Base-by-base conservation (phyloP, 2,797 vertebrate species). In the Ctenopoma kingsleyae region DNA sequence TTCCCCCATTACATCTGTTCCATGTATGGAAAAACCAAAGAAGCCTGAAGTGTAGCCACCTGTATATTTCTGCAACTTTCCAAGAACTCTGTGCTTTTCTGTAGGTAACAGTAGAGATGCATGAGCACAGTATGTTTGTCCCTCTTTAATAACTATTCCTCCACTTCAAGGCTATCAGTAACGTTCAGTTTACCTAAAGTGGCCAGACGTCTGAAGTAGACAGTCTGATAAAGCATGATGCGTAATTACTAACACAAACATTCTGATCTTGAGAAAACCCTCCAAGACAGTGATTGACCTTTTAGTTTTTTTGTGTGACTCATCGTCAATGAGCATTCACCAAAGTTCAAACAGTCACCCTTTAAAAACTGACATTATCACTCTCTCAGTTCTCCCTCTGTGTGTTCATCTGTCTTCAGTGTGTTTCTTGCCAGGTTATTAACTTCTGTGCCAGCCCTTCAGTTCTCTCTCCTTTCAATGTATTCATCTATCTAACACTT, bases 21-120 rank as follows among this genome's bases (percentile, higher is more conserved):
- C 57, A 12, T 78, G 51, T 66, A 51, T 79, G 76, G 67, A 70
- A 65, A 35, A 19, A 44, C n/a, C 15, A 19, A 52, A 77, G 47
- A 47, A 56, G 69, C 76, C 69, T 57, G 61, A 71, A 67, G 59
- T 52, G 3, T 25, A 59, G 53, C 54, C 44, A 58, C 25, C 41
- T 48, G 69, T 69, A 67, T 56, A 54, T 72, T 77, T 49, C 62
- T 78, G 72, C 49, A 78, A 15, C 71, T 76, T 63, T 17, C 25
- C 63, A 41, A 25, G 78, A 81, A 81, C 69, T 85, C 75, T 80
- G 59, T 71, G 51, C 69, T 79, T 75, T 63, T 70, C 60, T 58
- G 5, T 49, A 46, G 67, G 71, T 57, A 61, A 23, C 15, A 17
- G 27, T 19, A 25, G 32, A 35, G 13, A 30, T 35, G 25, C 12